Base-by-base conservation (phyloP, 1,140 invertebrate genomes). In the Brachionus asplanchnoidis region DNA sequence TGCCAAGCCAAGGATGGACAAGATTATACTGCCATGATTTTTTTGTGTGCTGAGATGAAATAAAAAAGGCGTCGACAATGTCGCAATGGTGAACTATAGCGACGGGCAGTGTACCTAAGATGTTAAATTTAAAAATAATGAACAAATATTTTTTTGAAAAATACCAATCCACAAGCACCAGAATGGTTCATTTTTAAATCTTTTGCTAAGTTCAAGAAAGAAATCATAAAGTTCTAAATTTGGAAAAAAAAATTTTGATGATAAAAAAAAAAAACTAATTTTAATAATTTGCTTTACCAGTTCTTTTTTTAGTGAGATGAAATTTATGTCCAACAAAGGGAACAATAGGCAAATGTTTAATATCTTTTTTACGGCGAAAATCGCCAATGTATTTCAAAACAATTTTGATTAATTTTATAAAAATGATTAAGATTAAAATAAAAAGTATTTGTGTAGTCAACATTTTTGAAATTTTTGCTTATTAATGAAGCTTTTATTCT, bases 1-100 rank as follows among this genome's bases (percentile, higher is more conserved):
- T 92, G 14, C 95, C 95, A 50, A 97, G 92, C 95, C 94, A 95
- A 56, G 36, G 53, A 23, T 92, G 91, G n/a, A 95, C 88, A 86
- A 93, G 93, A 53, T 91, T 88, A 87, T 96, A 95, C 86, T 94
- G 91, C 56, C 88, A 87, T 68, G 93, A 92, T 89, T 97, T 98
- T 85, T 95, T 93, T 32, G 97, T 92, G 87, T 96, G 93, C 77
- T 92, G 93, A 40, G 91, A 91, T 85, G 93, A 94, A 84, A 91
- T 92, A 28, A 95, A 89, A 68, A 96, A 90, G 11, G 14, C 77
- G 7, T 80, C 77, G 4, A 56, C 26, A 53, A 60, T n/a, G 32
- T 53, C 23, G 9, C 42, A 56, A 28, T 40, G 28, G 17, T 80
- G 77, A 53, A 80, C n/a, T 6, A 65, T 65, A 0, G 28, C 26